Base-by-base conservation (phyloP, 53 echinoderm and acorn worm genomes). In the Holothuria leucospilota region DNA sequence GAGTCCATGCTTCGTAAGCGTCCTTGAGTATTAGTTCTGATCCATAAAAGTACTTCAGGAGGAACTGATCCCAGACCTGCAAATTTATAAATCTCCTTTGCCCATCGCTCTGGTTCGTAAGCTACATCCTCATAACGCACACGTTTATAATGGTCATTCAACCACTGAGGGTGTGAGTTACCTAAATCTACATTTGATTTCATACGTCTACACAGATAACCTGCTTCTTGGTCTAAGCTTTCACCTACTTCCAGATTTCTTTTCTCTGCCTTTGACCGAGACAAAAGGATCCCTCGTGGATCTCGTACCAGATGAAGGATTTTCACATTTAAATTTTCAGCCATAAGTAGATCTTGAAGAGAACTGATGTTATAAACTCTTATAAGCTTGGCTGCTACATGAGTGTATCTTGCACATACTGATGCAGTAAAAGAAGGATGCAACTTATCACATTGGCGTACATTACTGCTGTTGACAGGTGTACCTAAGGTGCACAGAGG, bases 51-150 rank as follows among this genome's bases (percentile, higher is more conserved):
- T 21, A 99, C 94, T 12, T 89, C 86, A 3, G 61, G 29, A 26
- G 99, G 99, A 28, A 95, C 87, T 25, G 82, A 51, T 13, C 95
- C 99, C 29, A 99, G 70, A 0, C 95, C 99, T 39, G 93, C 86
- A 61, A 94, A 95, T n/a, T 92, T 77, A 62, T 99, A 99, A 42
- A 95, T 74, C 29, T 90, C 68, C 64, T 86, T 42, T 4, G 92
- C 88, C 86, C 92, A 92, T 13, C 72, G 62, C 62, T 60, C 65
- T 2, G 99, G 99, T 20, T 90, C 73, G 20, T 87, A 29, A 30
- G 99, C 99, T n/a, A 99, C 82, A 41, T 99, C 99, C 73, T 99
- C 99, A 46, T 95, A 99, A n/a, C 99, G 88, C 4, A 99, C 89
- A 20, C 90, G 69, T 66, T 84, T 88, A 62, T 95, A 99, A 39